A percentile compares a stretch with the other conserved stretches of the same genome.
Evolutionary conservation across 2,888 invertebrate species (phyloP).

Genomic region (Bursaphelenchus okinawaensis): DNA sequence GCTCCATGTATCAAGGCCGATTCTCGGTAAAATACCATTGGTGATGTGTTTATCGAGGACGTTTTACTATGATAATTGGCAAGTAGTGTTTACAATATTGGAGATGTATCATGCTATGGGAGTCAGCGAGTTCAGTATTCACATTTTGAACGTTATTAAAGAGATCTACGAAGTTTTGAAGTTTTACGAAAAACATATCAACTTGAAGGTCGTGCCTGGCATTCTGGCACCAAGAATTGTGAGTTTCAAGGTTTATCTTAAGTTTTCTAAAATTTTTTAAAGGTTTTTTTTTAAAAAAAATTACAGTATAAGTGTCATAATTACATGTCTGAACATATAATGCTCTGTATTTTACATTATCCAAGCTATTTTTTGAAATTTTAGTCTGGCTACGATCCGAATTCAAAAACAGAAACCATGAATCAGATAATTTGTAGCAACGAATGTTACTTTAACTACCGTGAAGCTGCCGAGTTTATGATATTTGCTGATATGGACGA

Average conservation of each 20-base stretch:
- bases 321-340: too few species aligned
- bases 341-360: too few species aligned
- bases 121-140: conserved; percentile 9
- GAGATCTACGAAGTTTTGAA: conserved; percentile 10
- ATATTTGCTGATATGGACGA: neutral
- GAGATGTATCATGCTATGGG: conserved; percentile 15
- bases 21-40: neutral
- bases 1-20: too few species aligned
- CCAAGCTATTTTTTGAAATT: too few species aligned
- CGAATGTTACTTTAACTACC: neutral
- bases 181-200: neutral
- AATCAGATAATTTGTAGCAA: neutral
- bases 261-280: too few species aligned
- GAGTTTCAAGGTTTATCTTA: too few species aligned
- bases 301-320: too few species aligned
- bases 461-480: neutral
- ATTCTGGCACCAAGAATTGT: neutral
- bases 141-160: conserved; percentile 5
- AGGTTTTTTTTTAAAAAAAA: too few species aligned
- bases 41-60: conserved; percentile 14
- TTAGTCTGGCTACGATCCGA: too few species aligned
- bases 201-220: neutral
- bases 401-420: neutral
- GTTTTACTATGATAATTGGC: conserved; percentile 20
- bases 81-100: conserved; percentile 11